Evolutionary conservation across 2,113 vertebrate species (phyloP).

Genomic region (Burhinus bistriatus): DNA sequence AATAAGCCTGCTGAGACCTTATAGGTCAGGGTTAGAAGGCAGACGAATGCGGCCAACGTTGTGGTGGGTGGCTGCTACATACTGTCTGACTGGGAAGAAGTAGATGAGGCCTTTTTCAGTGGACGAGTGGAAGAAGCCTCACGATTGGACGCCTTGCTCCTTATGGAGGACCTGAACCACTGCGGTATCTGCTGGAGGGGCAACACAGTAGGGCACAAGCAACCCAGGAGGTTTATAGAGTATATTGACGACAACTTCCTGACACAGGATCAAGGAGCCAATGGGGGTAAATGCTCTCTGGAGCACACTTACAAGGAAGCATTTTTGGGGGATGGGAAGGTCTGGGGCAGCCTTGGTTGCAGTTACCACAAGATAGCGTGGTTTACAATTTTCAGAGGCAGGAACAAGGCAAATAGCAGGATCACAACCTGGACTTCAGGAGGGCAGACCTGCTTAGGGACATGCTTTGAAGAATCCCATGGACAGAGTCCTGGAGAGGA

Average conservation of each 20-base stretch:
- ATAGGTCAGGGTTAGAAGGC: background rate
- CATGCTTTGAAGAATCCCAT: background rate
- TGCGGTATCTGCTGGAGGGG: background rate
- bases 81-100: background rate
- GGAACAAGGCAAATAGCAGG: background rate
- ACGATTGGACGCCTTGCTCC: background rate
- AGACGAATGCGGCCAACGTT: background rate
- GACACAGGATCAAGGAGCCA: background rate
- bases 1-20: background rate
- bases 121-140: background rate
- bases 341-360: background rate
- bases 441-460: background rate
- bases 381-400: background rate
- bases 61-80: background rate
- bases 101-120: background rate
- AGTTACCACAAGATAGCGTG: background rate
- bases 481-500: background rate
- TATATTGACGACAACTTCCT: background rate
- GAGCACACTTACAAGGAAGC: background rate
- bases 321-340: background rate
- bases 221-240: background rate
- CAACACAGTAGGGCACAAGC: background rate
- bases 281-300: background rate
- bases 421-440: background rate
- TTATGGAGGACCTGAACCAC: background rate